Evolutionary conservation across 1,140 invertebrate genomes (phyloP).

Genomic region (Coenobita brevimanus): DNA sequence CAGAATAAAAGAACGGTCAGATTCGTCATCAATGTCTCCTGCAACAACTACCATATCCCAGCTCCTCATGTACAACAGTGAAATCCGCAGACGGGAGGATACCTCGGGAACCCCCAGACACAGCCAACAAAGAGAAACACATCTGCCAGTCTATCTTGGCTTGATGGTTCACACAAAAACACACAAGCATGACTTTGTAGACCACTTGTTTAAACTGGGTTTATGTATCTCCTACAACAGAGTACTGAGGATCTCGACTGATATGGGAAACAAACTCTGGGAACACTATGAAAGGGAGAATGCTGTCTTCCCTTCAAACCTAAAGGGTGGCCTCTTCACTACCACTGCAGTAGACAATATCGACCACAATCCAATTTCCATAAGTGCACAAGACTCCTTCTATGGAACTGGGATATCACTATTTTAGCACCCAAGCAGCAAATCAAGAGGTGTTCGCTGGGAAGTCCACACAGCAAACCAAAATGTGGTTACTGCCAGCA

Average conservation of each 20-base stretch:
- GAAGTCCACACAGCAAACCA: too few species aligned
- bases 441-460: too few species aligned
- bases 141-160: neutral
- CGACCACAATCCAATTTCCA: too few species aligned
- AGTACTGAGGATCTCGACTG: constrained; percentile 18
- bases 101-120: neutral
- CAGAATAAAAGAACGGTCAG: neutral
- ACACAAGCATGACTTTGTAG: constrained; percentile 3
- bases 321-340: too few species aligned
- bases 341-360: too few species aligned
- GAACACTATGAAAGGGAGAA: too few species aligned
- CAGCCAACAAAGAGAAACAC: neutral
- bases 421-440: too few species aligned
- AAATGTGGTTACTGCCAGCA: too few species aligned
- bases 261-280: neutral
- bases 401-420: too few species aligned
- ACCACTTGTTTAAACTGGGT: neutral
- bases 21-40: neutral
- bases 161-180: constrained; percentile 7
- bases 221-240: neutral
- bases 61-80: neutral
- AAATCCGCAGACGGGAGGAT: neutral
- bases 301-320: too few species aligned
- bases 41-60: neutral
- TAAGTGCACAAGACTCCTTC: too few species aligned